A percentile compares a stretch with the other conserved stretches of the same genome.
These are phyloP conservation scores for Tachina grossa DNA, from an alignment of 2,888 invertebrate species.

Conservation along the genomic window DNA sequence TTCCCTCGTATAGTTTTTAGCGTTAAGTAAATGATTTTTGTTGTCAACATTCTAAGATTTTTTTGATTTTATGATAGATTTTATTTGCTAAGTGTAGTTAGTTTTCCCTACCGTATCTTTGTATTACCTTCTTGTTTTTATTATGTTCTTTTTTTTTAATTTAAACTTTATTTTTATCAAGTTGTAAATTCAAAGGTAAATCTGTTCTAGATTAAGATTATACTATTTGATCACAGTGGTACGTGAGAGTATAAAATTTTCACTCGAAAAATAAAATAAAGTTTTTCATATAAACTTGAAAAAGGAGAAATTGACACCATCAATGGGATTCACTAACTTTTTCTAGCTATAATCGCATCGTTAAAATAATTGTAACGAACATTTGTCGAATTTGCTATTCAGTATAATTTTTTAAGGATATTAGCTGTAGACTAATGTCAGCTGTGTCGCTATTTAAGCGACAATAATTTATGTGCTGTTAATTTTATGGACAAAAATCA, in stretches of 20 bases:
- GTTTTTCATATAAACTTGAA: no score
- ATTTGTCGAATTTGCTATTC: no score
- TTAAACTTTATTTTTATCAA: constrained; percentile 33
- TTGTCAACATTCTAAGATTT: constrained; percentile 36
- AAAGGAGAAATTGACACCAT: no score
- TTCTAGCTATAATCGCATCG: no score
- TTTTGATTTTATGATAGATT: constrained; percentile 29
- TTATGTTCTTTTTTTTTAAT: constrained; percentile 7
- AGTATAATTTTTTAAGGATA: no score
- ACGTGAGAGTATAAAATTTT: neutral
- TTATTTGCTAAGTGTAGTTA: constrained; percentile 28
- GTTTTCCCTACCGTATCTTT: constrained; percentile 34
- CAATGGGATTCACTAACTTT: no score
- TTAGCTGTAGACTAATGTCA: no score
- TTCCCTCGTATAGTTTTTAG: neutral
- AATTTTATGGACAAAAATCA: no score
- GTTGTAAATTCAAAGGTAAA: constrained; percentile 49
- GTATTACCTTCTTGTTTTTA: neutral
- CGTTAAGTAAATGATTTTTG: constrained; percentile 24
- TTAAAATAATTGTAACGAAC: no score
- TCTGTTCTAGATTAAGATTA: constrained; percentile 36
- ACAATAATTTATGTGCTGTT: no score
- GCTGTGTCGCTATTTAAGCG: no score
- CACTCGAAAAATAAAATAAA: neutral
- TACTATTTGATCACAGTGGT: constrained; percentile 26